Evolutionary conservation across 2,888 invertebrate species (phyloP).

Genomic region (Napeogenes inachia): DNA sequence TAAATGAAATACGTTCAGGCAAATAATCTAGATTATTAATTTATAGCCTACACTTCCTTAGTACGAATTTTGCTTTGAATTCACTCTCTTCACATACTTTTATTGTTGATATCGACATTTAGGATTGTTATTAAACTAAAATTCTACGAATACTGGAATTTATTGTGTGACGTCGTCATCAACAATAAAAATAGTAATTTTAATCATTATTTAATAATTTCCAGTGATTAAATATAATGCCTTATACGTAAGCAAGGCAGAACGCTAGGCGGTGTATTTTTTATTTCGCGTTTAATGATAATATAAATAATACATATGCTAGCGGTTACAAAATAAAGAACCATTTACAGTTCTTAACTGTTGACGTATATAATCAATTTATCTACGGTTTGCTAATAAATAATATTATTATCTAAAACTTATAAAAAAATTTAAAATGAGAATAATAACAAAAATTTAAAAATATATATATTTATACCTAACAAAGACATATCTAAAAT

Average conservation of each 20-base stretch:
- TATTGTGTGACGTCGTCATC: no score
- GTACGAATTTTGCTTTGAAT: no score
- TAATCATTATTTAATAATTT: not conserved
- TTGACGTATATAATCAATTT: not conserved
- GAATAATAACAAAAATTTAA: no score
- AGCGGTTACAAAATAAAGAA: constrained; percentile 2
- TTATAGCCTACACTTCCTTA: no score
- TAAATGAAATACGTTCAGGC: not conserved
- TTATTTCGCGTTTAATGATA: not conserved
- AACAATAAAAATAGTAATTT: not conserved
- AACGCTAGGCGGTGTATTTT: constrained; percentile 12
- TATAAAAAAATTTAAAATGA: no score
- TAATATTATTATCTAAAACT: no score
- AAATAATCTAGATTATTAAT: not conserved
- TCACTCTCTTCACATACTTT: no score
- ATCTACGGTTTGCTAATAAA: not conserved
- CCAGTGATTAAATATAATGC: constrained; percentile 22
- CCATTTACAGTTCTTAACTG: constrained; percentile 1
- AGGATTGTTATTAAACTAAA: no score
- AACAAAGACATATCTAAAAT: not conserved
- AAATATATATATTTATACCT: no score
- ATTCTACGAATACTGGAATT: no score
- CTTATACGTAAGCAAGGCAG: constrained; percentile 21
- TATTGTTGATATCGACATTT: no score
- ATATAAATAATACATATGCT: not conserved